Evolutionary conservation across 2,113 vertebrate genomes (phyloP).

Genomic region (Paracanthobrama guichenoti): DNA sequence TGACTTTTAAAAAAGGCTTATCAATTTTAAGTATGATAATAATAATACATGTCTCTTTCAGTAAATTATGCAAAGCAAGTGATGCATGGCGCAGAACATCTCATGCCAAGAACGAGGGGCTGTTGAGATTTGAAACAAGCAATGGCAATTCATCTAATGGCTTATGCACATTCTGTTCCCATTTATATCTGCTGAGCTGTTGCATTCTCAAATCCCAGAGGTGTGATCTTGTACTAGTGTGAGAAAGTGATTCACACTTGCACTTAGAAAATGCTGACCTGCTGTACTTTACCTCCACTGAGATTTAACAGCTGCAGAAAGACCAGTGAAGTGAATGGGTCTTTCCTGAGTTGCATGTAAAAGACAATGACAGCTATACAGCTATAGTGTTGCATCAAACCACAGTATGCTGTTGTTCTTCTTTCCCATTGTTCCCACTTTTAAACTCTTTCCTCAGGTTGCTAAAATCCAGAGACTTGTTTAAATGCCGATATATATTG

Average conservation of each 20-base stretch:
- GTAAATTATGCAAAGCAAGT: background rate
- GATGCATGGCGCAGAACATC: background rate
- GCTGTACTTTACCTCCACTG: constrained; percentile 14
- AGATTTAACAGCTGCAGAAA: constrained; percentile 6
- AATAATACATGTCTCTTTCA: background rate
- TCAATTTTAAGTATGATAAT: background rate
- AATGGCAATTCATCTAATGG: constrained; percentile 37
- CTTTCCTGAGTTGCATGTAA: background rate
- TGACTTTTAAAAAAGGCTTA: background rate
- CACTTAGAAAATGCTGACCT: constrained; percentile 37
- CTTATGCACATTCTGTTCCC: constrained; percentile 18
- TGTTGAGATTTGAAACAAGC: constrained; percentile 36
- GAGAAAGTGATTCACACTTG: constrained; percentile 36
- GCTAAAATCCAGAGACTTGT: background rate
- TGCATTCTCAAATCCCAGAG: constrained; percentile 28
- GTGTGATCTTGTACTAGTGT: constrained; percentile 28
- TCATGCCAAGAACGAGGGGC: background rate
- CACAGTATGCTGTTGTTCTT: background rate
- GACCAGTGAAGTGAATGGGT: background rate
- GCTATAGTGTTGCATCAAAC: background rate
- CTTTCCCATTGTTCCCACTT: too few relatives aligned
- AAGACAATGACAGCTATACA: background rate
- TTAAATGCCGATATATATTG: background rate
- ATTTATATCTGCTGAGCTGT: constrained; percentile 40
- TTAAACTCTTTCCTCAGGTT: background rate